Evolutionary conservation across 2,797 vertebrate species (phyloP).

Genomic region (Cichlasoma orientale): DNA sequence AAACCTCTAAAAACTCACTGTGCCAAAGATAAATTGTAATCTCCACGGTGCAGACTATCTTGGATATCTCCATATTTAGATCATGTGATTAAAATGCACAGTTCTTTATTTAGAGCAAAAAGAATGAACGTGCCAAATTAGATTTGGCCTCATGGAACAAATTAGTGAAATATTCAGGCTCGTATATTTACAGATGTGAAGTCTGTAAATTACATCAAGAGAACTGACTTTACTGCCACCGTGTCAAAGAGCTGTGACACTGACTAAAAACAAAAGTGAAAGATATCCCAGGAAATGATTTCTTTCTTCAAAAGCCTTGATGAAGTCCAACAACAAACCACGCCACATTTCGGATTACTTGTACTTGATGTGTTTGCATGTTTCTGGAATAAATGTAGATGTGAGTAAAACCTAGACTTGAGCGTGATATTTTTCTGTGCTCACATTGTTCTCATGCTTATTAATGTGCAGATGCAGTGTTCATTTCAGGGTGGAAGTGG

Average conservation of each 20-base stretch:
- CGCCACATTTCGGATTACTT: conserved; percentile 4
- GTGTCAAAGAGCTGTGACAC: background rate
- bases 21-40: conserved; percentile 33
- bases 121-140: background rate
- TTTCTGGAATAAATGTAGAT: conserved; percentile 7
- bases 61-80: conserved; percentile 20
- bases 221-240: background rate
- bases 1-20: conserved; percentile 19
- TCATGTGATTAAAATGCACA: conserved; percentile 2
- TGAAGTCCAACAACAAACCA: background rate
- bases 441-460: conserved; percentile 54
- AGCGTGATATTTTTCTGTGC: conserved; percentile 24
- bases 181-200: conserved; percentile 24
- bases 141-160: background rate
- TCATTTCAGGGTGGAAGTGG: conserved; percentile 53
- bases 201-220: background rate
- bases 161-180: background rate
- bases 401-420: conserved; percentile 11
- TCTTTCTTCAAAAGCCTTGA: conserved; percentile 24
- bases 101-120: conserved; percentile 16
- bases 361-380: conserved; percentile 3
- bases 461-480: conserved; percentile 58
- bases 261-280: background rate
- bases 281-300: conserved; percentile 26
- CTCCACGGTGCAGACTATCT: background rate